These are phyloP conservation scores for Latrodectus elegans DNA, from an alignment of 2,888 invertebrate genomes.

Conservation along the genomic window DNA sequence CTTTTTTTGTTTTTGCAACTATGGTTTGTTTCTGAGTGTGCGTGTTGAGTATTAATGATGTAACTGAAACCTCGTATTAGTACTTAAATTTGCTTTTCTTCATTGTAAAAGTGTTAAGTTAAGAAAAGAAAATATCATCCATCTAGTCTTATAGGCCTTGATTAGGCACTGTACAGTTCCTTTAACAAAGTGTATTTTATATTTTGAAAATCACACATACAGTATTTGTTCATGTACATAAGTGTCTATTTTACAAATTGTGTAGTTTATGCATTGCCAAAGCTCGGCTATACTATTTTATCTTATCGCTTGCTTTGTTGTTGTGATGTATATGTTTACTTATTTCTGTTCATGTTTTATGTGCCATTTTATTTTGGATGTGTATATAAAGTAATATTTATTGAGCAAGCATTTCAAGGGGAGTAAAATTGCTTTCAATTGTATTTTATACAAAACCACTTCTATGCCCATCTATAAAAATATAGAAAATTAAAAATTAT, in stretches of 20 bases:
- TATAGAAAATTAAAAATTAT: no score
- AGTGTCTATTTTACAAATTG: slow-evolving; percentile 13
- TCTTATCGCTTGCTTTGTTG: slow-evolving; percentile 20
- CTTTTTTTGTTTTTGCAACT: no score
- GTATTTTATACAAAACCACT: no score
- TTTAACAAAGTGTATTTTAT: slow-evolving; percentile 12
- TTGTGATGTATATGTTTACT: slow-evolving; percentile 9
- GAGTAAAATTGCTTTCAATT: no score
- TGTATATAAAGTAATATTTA: no score
- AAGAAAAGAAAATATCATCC: not conserved
- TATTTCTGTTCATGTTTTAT: not conserved
- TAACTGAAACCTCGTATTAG: not conserved
- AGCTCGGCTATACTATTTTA: slow-evolving; percentile 10
- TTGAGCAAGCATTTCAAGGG: no score
- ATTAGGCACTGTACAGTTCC: slow-evolving; percentile 27
- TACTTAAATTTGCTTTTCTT: not conserved
- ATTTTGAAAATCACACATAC: slow-evolving; percentile 24
- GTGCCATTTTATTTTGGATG: slow-evolving; percentile 37
- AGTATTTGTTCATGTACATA: slow-evolving; percentile 46
- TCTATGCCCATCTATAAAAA: no score
- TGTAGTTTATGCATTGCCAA: slow-evolving; percentile 21
- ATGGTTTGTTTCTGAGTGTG: no score
- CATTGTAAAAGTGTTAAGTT: not conserved
- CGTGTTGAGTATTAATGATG: no score
- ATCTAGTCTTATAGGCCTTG: not conserved